These are phyloP conservation scores for Ophraella communa DNA, from an alignment of 2,888 invertebrate species.

Conservation along the genomic window DNA sequence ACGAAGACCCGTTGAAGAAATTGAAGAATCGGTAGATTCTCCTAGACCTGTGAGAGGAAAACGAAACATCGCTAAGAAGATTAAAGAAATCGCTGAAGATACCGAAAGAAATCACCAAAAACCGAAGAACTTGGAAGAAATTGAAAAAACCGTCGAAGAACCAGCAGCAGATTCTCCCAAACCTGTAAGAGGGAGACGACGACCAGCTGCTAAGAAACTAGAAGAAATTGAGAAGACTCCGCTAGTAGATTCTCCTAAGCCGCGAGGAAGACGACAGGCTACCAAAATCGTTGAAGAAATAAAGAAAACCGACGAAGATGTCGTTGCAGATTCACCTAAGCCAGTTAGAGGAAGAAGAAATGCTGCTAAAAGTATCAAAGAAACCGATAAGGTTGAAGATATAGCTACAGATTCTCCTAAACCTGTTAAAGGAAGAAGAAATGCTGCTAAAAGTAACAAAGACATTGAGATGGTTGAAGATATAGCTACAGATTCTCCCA, in stretches of 20 bases:
- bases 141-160: background rate
- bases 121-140: background rate
- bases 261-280: constrained; percentile 9
- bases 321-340: background rate
- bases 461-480: no score
- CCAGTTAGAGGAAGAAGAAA: background rate
- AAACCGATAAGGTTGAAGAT: no score
- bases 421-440: no score
- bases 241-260: background rate
- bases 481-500: no score
- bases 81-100: background rate
- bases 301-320: background rate
- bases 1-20: no score
- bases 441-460: no score
- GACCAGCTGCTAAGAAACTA: background rate
- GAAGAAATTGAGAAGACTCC: background rate
- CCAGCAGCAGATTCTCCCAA: background rate
- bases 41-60: no score
- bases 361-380: background rate
- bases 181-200: background rate
- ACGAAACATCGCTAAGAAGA: no score
- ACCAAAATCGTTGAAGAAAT: constrained; percentile 3
- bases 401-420: no score
- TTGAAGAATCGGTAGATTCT: no score
- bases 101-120: background rate